Conservation (phyloP, 1,140 invertebrate species). For the Procambarus clarkii region DNA sequence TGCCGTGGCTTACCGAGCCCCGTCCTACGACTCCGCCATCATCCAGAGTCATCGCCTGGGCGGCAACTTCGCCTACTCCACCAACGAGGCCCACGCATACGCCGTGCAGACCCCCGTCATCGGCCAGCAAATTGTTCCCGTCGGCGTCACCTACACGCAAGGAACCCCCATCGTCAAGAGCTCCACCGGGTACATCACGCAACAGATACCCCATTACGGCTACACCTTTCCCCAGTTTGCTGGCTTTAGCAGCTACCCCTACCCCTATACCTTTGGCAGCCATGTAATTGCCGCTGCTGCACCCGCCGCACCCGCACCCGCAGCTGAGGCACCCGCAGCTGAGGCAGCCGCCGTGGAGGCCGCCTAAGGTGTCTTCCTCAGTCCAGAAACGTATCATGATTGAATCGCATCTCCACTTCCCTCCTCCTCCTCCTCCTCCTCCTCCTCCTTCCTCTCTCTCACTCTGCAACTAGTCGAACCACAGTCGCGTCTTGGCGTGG, state of each 20-base stretch:
- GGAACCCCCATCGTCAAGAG: conserved; percentile 69
- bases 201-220: conserved; percentile 61
- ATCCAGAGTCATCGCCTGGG: too few species aligned
- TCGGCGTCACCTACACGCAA: conserved; percentile 73
- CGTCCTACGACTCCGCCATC: too few species aligned
- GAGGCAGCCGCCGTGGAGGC: conserved; percentile 14
- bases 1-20: too few species aligned
- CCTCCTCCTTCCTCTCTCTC: not conserved
- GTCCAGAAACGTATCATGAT: not conserved
- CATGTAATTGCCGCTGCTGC: not conserved
- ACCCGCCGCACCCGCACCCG: conserved; percentile 1
- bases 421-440: not conserved
- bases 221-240: not conserved
- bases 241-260: not conserved
- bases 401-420: not conserved
- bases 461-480: not conserved
- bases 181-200: conserved; percentile 58
- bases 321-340: conserved; percentile 28
- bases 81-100: conserved; percentile 79
- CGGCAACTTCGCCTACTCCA: too few species aligned
- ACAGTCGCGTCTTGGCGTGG: conserved; percentile 31
- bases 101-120: conserved; percentile 77
- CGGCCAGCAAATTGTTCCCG: conserved; percentile 74
- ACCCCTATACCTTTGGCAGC: not conserved
- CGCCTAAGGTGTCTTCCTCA: conserved; percentile 1